Conservation (phyloP, 2,113 vertebrate species). For the Apodemus speciosus region DNA sequence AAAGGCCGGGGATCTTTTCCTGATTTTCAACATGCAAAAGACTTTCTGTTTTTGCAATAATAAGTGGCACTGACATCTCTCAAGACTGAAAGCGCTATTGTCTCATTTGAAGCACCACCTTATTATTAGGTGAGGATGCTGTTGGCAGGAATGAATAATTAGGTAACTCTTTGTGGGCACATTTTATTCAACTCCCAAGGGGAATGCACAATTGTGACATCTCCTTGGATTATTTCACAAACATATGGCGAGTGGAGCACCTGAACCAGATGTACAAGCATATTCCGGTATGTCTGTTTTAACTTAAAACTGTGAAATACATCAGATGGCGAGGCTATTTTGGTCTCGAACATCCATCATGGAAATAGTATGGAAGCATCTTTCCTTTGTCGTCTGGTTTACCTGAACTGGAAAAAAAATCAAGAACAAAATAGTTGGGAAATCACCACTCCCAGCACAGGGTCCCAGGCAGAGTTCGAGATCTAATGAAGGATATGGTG, state of each 20-base stretch:
- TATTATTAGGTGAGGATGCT: conserved; percentile 76
- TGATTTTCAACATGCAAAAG: conserved; percentile 71
- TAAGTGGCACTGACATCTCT: conserved; percentile 77
- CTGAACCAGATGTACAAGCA: conserved; percentile 61
- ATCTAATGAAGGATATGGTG: conserved; percentile 18
- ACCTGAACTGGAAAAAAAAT: conserved; percentile 56
- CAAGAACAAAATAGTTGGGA: conserved; percentile 62
- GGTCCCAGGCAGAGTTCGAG: conserved; percentile 64
- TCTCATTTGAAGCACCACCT: conserved; percentile 74
- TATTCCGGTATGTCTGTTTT: conserved; percentile 73
- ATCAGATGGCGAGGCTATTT: conserved; percentile 68
- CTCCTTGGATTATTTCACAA: conserved; percentile 73
- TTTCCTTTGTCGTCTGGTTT: conserved; percentile 64
- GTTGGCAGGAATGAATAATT: conserved; percentile 80
- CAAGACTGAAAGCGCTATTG: conserved; percentile 76
- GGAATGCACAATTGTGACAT: conserved; percentile 58
- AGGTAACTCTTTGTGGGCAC: conserved; percentile 76
- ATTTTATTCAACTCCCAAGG: conserved; percentile 71
- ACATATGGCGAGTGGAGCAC: conserved; percentile 72
- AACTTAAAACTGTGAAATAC: conserved; percentile 70
- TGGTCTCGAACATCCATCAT: conserved; percentile 69
- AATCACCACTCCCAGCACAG: conserved; percentile 37
- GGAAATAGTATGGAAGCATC: conserved; percentile 58
- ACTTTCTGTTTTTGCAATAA: conserved; percentile 76
- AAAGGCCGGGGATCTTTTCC: conserved; percentile 65